Conservation (phyloP, 2,888 invertebrate species). For the Entomobrya proxima region DNA sequence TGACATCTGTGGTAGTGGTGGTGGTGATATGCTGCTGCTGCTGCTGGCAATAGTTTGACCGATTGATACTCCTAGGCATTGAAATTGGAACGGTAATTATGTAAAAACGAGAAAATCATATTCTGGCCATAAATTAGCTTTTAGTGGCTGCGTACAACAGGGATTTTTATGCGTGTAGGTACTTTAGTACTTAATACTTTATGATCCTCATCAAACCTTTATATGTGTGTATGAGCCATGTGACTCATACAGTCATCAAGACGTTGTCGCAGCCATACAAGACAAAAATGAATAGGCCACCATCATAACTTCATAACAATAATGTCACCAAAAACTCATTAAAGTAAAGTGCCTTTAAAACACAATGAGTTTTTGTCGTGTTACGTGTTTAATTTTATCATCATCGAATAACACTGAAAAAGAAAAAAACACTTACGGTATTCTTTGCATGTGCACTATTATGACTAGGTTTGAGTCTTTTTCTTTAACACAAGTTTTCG, state of each 20-base stretch:
- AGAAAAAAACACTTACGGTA: neutral
- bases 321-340: slow-evolving; percentile 50
- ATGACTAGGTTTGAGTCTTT: neutral
- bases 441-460: neutral
- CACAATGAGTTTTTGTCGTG: slow-evolving; percentile 41
- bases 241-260: slow-evolving; percentile 3
- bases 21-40: too few species aligned
- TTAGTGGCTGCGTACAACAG: slow-evolving; percentile 12
- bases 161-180: slow-evolving; percentile 37
- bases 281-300: slow-evolving; percentile 5
- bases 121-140: neutral
- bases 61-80: slow-evolving; percentile 24
- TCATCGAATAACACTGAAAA: slow-evolving; percentile 2
- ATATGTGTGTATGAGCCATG: neutral
- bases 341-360: slow-evolving; percentile 48
- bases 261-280: neutral
- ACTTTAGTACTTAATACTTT: slow-evolving; percentile 24
- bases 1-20: slow-evolving; percentile 28
- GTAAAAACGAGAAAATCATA: slow-evolving; percentile 1
- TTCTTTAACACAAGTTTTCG: neutral
- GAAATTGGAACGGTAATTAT: slow-evolving; percentile 16
- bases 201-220: slow-evolving; percentile 17
- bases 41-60: slow-evolving; percentile 13
- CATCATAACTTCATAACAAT: slow-evolving; percentile 19
- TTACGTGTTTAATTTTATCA: slow-evolving; percentile 28